These are phyloP conservation scores for Selenia dentaria DNA, from an alignment of 2,888 invertebrate species.

Conservation along the genomic window DNA sequence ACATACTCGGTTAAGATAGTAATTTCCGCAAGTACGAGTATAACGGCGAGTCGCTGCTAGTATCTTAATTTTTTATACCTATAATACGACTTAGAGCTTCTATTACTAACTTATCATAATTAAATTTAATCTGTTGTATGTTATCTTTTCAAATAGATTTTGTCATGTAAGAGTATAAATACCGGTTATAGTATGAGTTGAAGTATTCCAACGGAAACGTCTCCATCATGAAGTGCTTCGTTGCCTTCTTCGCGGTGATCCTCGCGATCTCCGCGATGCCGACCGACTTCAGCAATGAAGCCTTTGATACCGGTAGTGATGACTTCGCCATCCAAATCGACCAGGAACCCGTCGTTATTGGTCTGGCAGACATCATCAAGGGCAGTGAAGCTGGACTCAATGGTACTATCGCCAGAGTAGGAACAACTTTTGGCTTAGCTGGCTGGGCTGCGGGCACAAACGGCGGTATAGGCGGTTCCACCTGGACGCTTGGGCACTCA, in stretches of 20 bases:
- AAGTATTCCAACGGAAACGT: not conserved
- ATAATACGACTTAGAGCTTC: no score
- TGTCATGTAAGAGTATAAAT: no score
- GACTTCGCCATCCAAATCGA: not conserved
- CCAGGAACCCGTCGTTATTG: not conserved
- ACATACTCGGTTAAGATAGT: no score
- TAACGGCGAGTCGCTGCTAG: no score
- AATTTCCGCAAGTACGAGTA: no score
- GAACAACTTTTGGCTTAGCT: conserved; percentile 3
- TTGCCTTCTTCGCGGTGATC: conserved; percentile 6
- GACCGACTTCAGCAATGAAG: not conserved
- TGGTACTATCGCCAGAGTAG: not conserved
- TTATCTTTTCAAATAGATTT: no score
- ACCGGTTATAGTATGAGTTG: not conserved
- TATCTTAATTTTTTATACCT: no score
- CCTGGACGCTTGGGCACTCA: conserved; percentile 25
- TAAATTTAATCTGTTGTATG: no score
- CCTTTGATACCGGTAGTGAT: not conserved
- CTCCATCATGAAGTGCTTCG: conserved; percentile 11
- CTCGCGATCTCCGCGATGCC: conserved; percentile 15
- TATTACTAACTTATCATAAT: no score
- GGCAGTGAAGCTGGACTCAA: not conserved
- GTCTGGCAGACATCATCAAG: not conserved
- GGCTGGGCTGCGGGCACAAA: conserved; percentile 2
- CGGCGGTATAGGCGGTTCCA: conserved; percentile 20